phyloP scores from a whole-genome alignment of 2,888 invertebrate species.

The Andrena flavipes region DNA sequence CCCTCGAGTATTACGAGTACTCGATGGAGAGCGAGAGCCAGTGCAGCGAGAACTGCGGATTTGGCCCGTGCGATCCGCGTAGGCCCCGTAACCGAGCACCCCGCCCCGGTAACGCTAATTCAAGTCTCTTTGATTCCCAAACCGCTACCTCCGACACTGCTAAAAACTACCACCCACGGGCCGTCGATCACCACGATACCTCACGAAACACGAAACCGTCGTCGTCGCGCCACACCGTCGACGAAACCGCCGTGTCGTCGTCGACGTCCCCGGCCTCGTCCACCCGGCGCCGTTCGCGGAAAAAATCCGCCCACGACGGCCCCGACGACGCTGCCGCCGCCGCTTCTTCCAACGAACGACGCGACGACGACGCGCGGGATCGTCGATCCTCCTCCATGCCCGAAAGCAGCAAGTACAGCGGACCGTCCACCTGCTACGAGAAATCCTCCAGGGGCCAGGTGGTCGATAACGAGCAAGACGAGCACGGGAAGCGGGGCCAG shows the following conservation, averaged over 20 bases:
- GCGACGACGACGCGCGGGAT: constrained; percentile 76
- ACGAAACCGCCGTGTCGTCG: constrained; percentile 59
- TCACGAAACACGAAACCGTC: constrained; percentile 73
- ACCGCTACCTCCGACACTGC: constrained; percentile 85
- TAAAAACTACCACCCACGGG: constrained; percentile 83
- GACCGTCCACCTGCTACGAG: constrained; percentile 83
- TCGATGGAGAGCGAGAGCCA: constrained; percentile 85
- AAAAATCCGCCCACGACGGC: constrained; percentile 64
- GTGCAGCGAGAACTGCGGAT: constrained; percentile 85
- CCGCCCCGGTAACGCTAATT: constrained; percentile 85
- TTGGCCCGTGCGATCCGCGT: constrained; percentile 84
- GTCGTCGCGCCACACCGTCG: constrained; percentile 65
- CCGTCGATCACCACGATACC: constrained; percentile 79
- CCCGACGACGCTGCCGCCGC: constrained; percentile 54
- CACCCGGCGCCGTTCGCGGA: constrained; percentile 70
- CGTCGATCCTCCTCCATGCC: constrained; percentile 83
- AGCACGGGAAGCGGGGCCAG: constrained; percentile 87
- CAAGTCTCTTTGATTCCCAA: constrained; percentile 85
- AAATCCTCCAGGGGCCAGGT: constrained; percentile 78
- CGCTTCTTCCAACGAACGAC: constrained; percentile 47
- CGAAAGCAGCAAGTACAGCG: constrained; percentile 84
- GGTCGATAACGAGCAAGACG: constrained; percentile 80
- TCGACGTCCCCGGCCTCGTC: constrained; percentile 69
- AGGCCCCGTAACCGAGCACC: constrained; percentile 84
- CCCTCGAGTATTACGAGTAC: constrained; percentile 84